Base-by-base conservation (phyloP, 1,140 invertebrate genomes). In the Aphelinus certus region DNA sequence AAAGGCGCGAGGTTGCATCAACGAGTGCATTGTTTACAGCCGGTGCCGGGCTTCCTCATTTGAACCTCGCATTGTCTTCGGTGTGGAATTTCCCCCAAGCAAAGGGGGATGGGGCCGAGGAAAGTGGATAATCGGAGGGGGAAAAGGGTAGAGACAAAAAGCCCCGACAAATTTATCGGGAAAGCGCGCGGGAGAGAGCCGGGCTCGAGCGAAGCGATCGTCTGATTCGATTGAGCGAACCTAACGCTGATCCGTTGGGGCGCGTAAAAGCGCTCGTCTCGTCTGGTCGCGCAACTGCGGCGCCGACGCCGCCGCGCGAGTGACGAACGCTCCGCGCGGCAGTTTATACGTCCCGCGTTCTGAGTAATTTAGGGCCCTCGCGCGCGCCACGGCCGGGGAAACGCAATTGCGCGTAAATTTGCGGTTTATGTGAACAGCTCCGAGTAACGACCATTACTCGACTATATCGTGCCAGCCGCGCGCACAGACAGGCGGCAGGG, bases 1-100 rank as follows among this genome's bases (percentile, higher is more conserved):
- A 26, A 26, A 26, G 26, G 26, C 26, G 26, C 26, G 26, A 26
- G 26, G 26, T 26, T 58, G 62, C 64, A 61, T 58, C 71, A 45
- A 45, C n/a, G 26, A 45, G 68, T 48, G 55, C 77, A 79, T 81
- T 81, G 77, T 79, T 77, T 69, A 51, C 43, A 26, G 26, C 26
- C 26, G 26, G 26, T 26, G 26, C 26, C 26, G 26, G 26, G 26
- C 26, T 26, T 26, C 26, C 26, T 26, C 26, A 26, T 26, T 26
- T 26, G 26, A 26, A 26, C 26, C 26, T 26, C 26, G 26, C 26
- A 26, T 26, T 26, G 26, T 26, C 26, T 0, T 26, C 26, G 26
- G 26, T 26, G 26, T 26, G 26, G 26, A 26, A 26, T 26, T 26
- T 26, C 26, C 26, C 26, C 26, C 26, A 26, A 26, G 26, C 26